Percentiles rank a stretch among this genome's conserved stretches.
These are phyloP conservation scores for Linyphia triangularis DNA, from an alignment of 2,888 invertebrate species.

Conservation along the genomic window DNA sequence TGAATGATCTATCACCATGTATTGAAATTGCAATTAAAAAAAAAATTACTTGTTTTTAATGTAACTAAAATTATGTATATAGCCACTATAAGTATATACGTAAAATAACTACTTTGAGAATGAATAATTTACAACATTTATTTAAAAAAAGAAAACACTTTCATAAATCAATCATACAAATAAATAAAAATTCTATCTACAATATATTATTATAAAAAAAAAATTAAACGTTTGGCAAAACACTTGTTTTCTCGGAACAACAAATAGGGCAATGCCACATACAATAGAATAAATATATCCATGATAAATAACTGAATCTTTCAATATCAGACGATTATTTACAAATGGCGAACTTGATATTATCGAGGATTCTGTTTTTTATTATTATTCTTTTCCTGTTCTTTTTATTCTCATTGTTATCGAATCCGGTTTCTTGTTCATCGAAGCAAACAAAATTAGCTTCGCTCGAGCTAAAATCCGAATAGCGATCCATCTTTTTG, in stretches of 20 bases:
- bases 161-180: neutral
- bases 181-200: too few species aligned
- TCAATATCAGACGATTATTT: conserved; percentile 20
- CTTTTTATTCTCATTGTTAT: neutral
- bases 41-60: too few species aligned
- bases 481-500: conserved; percentile 40
- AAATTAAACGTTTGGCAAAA: neutral
- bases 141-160: too few species aligned
- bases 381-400: conserved; percentile 12
- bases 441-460: conserved; percentile 10
- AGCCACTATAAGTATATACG: too few species aligned
- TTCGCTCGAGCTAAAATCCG: neutral
- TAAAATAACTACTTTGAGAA: too few species aligned
- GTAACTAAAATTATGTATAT: too few species aligned
- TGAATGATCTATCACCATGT: too few species aligned
- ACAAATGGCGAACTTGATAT: conserved; percentile 29
- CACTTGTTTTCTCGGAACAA: neutral
- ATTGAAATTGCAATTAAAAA: too few species aligned
- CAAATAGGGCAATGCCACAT: neutral
- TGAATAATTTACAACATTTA: too few species aligned
- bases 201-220: too few species aligned
- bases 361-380: neutral
- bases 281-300: neutral
- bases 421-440: conserved; percentile 4
- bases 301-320: conserved; percentile 23